Percentiles rank a stretch among this genome's conserved stretches.
These are phyloP conservation scores for Nephotettix cincticeps DNA, from an alignment of 1,140 invertebrate species.

Conservation along the genomic window DNA sequence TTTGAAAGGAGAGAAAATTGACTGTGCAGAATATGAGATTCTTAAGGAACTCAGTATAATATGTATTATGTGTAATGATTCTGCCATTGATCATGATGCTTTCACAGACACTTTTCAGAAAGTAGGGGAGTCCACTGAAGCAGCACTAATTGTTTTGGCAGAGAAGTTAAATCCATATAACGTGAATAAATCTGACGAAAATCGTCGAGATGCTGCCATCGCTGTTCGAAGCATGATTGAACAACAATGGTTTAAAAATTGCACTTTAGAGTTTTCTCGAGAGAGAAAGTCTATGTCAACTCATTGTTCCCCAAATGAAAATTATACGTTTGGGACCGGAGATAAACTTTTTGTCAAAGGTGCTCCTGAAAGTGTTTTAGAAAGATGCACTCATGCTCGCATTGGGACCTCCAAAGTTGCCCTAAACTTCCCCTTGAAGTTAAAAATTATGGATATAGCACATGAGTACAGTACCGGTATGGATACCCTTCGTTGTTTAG, in stretches of 20 bases:
- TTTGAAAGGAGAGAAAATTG: constrained; percentile 80
- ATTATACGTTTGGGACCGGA: constrained; percentile 81
- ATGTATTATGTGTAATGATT: constrained; percentile 99
- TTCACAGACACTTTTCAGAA: constrained; percentile 85
- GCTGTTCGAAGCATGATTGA: constrained; percentile 77
- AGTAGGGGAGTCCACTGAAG: constrained; percentile 99
- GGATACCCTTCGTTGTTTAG: constrained; percentile 97
- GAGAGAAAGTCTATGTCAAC: constrained; percentile 99
- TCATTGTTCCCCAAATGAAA: constrained; percentile 90
- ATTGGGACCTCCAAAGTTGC: constrained; percentile 92
- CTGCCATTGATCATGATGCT: constrained; percentile 99
- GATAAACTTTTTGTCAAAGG: constrained; percentile 98
- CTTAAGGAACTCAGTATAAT: constrained; percentile 94
- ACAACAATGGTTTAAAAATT: constrained; percentile 70
- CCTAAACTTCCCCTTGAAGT: constrained; percentile 87
- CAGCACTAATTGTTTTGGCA: constrained; percentile 94
- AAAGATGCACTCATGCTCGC: constrained; percentile 95
- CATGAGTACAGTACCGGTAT: constrained; percentile 96
- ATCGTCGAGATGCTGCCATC: constrained; percentile 89
- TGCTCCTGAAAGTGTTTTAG: constrained; percentile 97
- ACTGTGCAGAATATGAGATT: constrained; percentile 81
- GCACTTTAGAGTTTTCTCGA: constrained; percentile 99
- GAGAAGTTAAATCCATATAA: constrained; percentile 97
- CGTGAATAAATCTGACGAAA: constrained; percentile 84
- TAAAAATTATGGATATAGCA: constrained; percentile 91